These are phyloP conservation scores for Nomada fucata DNA, from an alignment of 2,888 invertebrate species.

Conservation along the genomic window DNA sequence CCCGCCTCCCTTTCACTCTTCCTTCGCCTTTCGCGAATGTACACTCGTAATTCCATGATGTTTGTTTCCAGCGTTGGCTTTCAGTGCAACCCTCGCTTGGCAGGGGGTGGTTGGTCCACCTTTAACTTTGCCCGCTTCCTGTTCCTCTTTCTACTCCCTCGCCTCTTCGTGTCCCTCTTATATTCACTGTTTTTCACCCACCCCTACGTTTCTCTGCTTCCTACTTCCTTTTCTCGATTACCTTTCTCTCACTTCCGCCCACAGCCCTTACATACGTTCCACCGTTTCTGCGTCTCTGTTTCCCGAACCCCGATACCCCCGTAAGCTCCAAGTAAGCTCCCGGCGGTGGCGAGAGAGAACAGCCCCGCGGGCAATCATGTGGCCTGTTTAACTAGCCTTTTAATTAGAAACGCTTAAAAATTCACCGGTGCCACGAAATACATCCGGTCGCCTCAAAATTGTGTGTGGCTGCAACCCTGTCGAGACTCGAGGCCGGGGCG, in stretches of 20 bases:
- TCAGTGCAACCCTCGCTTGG: slow-evolving; percentile 68
- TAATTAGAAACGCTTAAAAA: slow-evolving; percentile 85
- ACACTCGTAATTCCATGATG: slow-evolving; percentile 75
- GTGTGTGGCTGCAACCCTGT: slow-evolving; percentile 70
- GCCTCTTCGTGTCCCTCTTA: slow-evolving; percentile 22
- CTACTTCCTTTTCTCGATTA: background rate
- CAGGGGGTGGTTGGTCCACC: slow-evolving; percentile 48
- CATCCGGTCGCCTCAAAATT: slow-evolving; percentile 81
- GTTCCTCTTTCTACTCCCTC: slow-evolving; percentile 10
- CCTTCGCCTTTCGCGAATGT: slow-evolving; percentile 65
- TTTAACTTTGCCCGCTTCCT: slow-evolving; percentile 25
- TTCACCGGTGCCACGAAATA: slow-evolving; percentile 82
- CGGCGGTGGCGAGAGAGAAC: slow-evolving; percentile 17
- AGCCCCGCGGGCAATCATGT: slow-evolving; percentile 78
- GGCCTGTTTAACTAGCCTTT: slow-evolving; percentile 85
- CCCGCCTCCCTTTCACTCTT: slow-evolving; percentile 30
- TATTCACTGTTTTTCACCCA: slow-evolving; percentile 21
- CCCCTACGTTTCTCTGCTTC: slow-evolving; percentile 2
- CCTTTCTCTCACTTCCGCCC: slow-evolving; percentile 6
- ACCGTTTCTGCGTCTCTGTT: slow-evolving; percentile 23
- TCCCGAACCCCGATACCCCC: slow-evolving; percentile 39
- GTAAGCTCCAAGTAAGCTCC: slow-evolving; percentile 70
- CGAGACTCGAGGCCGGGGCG: slow-evolving; percentile 37
- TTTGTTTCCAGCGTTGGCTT: slow-evolving; percentile 79
- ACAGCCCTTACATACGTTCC: background rate